Base-by-base conservation (phyloP, 2,888 invertebrate genomes). In the Stenodera caucasica region DNA sequence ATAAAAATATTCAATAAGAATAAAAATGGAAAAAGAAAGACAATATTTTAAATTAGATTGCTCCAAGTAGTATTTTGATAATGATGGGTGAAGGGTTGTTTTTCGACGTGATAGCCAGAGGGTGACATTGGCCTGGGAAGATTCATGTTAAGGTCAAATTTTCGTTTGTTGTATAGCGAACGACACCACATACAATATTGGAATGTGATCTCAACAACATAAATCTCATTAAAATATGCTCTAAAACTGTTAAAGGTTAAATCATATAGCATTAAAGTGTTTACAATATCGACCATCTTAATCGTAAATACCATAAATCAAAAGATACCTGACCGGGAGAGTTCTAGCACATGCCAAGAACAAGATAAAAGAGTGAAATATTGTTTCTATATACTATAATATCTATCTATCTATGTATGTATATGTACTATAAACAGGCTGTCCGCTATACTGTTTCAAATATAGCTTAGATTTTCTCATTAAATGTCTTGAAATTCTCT, bases 221-320 rank as follows among this genome's bases (percentile, higher is more conserved):
- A 63, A 65, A 60, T 65, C 61, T 51, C 50, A 49, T 49, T 54
- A 55, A 58, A 62, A 53, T 55, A 63, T 63, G 62, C 57, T 63
- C 65, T 65, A 65, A 65, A 65, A 65, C 63, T 65, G 65, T 65
- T 65, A 62, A 62, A 60, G 62, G 60, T 60, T 63, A 65, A 64
- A 65, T 65, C 65, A 65, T 63, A 63, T 65, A 63, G 65, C 60
- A 65, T 63, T 64, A 65, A 65, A 65, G 65, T 65, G 65, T 65
- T 65, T 65, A 63, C 63, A 65, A 63, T 70, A 70, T 70, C 70
- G 62, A 62, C 65, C 66, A 68, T 63, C 66, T 66, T 63, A 65
- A 70, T 70, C 70, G 66, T 55, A 51, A 53, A 37, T 62, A 18
- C 53, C 64, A 70, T 70, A 70, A 70, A 70, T 70, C 68, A 69